Percentiles rank a stretch among this genome's conserved stretches.
These are phyloP conservation scores for Podarcis siculus DNA, from an alignment of 2,797 vertebrate genomes.

Conservation along the genomic window DNA sequence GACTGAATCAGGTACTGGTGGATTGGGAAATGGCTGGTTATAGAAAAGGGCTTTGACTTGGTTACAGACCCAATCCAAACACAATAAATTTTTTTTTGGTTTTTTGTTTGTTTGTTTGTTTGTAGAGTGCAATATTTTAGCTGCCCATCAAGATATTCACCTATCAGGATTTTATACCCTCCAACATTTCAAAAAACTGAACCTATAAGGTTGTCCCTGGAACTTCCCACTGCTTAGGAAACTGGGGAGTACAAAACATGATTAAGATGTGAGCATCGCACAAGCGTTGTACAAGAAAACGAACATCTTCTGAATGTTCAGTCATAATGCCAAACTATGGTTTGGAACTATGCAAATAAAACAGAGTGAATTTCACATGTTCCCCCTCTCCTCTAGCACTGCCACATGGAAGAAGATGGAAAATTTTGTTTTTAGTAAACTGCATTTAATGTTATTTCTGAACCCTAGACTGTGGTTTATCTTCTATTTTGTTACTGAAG, in stretches of 20 bases:
- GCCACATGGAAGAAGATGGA: no score
- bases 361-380: no score
- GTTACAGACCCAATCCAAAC: not conserved
- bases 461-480: not conserved
- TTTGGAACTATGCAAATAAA: not conserved
- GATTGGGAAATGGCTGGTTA: accelerated
- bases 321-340: not conserved
- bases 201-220: no score
- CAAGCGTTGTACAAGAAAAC: no score
- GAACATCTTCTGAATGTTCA: no score
- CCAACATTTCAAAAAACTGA: no score
- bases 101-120: not conserved
- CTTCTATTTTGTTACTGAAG: no score
- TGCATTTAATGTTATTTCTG: not conserved
- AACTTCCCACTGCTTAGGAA: no score
- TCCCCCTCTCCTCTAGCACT: not conserved
- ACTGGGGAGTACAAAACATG: no score
- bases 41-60: not conserved
- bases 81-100: not conserved
- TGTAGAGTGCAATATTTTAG: not conserved
- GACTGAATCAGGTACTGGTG: conserved; percentile 9
- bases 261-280: no score
- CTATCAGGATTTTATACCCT: not conserved
- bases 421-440: not conserved
- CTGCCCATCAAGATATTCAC: not conserved